These are phyloP conservation scores for Heliconius charithonia DNA, from an alignment of 2,888 invertebrate species.

Conservation along the genomic window DNA sequence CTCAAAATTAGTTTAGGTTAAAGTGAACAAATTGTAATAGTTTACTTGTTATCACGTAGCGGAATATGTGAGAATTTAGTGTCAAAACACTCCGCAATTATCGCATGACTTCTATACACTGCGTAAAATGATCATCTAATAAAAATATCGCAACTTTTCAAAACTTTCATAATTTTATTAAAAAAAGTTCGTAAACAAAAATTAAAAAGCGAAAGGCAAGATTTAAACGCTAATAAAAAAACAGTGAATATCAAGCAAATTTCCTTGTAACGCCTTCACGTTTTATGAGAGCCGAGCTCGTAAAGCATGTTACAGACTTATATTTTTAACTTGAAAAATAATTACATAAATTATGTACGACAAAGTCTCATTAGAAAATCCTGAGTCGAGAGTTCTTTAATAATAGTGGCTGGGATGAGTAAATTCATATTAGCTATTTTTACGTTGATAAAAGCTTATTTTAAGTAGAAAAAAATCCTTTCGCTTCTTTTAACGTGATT, in stretches of 20 bases:
- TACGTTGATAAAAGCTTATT: not conserved
- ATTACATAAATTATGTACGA: constrained; percentile 1
- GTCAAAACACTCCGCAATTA: not conserved
- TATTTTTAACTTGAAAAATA: constrained; percentile 11
- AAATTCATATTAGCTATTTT: not conserved
- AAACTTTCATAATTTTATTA: too few relatives aligned
- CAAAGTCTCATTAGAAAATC: not conserved
- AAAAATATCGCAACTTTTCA: too few relatives aligned
- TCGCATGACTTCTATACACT: not conserved
- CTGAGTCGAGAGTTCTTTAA: not conserved
- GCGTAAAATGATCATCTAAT: not conserved
- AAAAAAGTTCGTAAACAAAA: not conserved
- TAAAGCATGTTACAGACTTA: constrained; percentile 1
- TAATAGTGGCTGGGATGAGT: not conserved
- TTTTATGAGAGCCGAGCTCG: constrained; percentile 9
- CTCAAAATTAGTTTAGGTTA: too few relatives aligned
- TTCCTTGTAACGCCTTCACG: constrained; percentile 6
- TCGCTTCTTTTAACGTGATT: too few relatives aligned
- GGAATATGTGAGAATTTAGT: not conserved
- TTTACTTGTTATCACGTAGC: not conserved
- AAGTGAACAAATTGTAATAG: not conserved
- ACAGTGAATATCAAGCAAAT: constrained; percentile 4
- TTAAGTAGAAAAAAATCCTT: not conserved
- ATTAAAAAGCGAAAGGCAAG: not conserved
- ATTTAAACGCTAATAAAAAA: constrained; percentile 8